Base-by-base conservation (phyloP, 2,797 vertebrate genomes). In the Chiloscyllium punctatum region DNA sequence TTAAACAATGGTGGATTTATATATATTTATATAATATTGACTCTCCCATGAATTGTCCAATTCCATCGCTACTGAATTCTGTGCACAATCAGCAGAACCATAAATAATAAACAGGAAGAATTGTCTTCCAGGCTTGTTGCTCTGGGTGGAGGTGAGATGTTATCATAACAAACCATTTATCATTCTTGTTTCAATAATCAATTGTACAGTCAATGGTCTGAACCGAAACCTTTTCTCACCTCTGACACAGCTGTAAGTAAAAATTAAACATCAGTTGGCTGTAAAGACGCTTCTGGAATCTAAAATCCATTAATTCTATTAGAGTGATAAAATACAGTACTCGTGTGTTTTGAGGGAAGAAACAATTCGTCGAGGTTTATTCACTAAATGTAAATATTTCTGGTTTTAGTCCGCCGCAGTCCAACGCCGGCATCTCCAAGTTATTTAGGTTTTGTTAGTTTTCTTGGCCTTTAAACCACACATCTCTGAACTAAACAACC, bases 161-260 rank as follows among this genome's bases (percentile, higher is more conserved):
- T 97, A 97, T 96, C 96, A 96, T 97, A 97, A 97, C 97, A 97
- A 96, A 96, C 96, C 96, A 97, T 97, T 96, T 97, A 96, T 97
- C 97, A 97, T 96, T 96, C 96, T 96, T 96, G 96, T 96, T 96
- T 97, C 95, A 96, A 72, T 96, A 96, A 96, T 96, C 77, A 95
- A 96, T 95, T 94, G 96, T 96, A 96, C 74, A 77, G 48, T 53
- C 71, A 30, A 42, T 33, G 69, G 30, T 74, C 8, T 72, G 16
- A 51, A 27, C 66, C 95, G 18, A 79, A 96, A 95, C 96, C 95
- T 91, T 96, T 97, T 96, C 96, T 96, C 95, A 96, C 96, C 69
- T 48, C n/a, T 25, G 13, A 72, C 25, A 16, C 27, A 13, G 71
- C 69, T 21, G 42, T 48, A 77, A 33, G 16, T 77, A 57, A 33